Percentiles rank a stretch among this genome's conserved stretches.
phyloP scores from a whole-genome alignment of 2,113 vertebrate genomes.

The Chionodraco myersi region DNA sequence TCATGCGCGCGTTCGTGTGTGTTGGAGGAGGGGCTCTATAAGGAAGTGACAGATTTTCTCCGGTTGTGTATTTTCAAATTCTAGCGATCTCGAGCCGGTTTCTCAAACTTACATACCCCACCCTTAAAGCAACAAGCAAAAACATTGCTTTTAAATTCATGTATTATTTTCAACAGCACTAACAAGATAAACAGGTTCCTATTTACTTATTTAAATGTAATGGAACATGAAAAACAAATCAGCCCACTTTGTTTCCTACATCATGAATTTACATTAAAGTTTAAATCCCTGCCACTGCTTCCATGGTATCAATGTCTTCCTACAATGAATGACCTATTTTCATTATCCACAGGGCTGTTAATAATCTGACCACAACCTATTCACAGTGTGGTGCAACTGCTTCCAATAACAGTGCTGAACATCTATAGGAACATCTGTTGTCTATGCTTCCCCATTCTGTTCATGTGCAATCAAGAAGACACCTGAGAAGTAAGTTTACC shows the following conservation, averaged over 20 bases:
- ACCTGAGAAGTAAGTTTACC: constrained; percentile 3
- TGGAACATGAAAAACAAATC: constrained; percentile 73
- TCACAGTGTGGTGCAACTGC: not conserved
- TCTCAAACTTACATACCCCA: too few relatives aligned
- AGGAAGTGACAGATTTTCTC: too few relatives aligned
- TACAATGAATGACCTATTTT: constrained; percentile 63
- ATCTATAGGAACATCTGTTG: not conserved
- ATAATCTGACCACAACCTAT: constrained; percentile 31
- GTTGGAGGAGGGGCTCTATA: too few relatives aligned
- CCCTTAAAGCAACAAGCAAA: not conserved
- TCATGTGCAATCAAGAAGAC: constrained; percentile 10
- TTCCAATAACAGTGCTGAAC: not conserved
- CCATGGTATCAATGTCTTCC: constrained; percentile 67
- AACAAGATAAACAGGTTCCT: constrained; percentile 44
- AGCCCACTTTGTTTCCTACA: constrained; percentile 81
- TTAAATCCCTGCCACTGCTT: constrained; percentile 68
- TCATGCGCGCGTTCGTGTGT: too few relatives aligned
- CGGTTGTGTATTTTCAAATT: too few relatives aligned
- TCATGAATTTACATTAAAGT: constrained; percentile 83
- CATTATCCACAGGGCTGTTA: constrained; percentile 55
- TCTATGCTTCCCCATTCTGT: constrained; percentile 8
- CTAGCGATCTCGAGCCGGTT: too few relatives aligned
- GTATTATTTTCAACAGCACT: constrained; percentile 4
- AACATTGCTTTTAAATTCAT: constrained; percentile 38
- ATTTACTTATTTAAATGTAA: constrained; percentile 78